Evolutionary conservation across 2,888 invertebrate species (phyloP).

Genomic region (Listrodromus nycthemerus): DNA sequence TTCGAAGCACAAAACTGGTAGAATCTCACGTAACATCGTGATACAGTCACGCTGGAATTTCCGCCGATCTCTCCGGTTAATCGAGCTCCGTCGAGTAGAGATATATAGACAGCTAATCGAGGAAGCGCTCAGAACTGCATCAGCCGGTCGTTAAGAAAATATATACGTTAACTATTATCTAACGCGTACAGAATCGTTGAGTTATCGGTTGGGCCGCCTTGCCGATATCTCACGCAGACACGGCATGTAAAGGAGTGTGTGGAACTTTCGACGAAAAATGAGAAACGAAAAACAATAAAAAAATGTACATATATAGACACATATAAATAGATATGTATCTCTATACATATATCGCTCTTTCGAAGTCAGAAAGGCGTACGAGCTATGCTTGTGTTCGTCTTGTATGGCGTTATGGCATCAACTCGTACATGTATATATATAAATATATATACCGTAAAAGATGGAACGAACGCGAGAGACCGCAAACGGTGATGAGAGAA

Average conservation of each 20-base stretch:
- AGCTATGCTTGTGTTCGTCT: too few relatives aligned
- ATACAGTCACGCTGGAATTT: constrained; percentile 30
- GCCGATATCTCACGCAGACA: not conserved
- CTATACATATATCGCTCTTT: too few relatives aligned
- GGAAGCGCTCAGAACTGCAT: constrained; percentile 43
- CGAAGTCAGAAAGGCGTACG: too few relatives aligned
- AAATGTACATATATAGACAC: not conserved
- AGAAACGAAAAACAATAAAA: not conserved
- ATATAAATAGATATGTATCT: not conserved
- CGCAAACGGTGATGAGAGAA: constrained; percentile 67
- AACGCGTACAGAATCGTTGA: constrained; percentile 21
- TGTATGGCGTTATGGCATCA: too few relatives aligned
- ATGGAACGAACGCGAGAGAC: constrained; percentile 45
- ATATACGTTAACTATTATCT: constrained; percentile 44
- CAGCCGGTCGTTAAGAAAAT: constrained; percentile 41
- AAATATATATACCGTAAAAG: not conserved
- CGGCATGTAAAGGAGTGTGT: not conserved
- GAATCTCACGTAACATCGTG: constrained; percentile 11
- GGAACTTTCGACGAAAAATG: constrained; percentile 25
- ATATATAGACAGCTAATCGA: constrained; percentile 20
- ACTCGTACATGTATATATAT: not conserved
- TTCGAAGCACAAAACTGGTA: not conserved
- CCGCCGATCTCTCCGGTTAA: constrained; percentile 17
- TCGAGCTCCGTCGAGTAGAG: constrained; percentile 6
- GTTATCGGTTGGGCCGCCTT: constrained; percentile 11